Evolutionary conservation across 2,797 vertebrate genomes (phyloP).

Genomic region (Oryzias dopingdopingensis): DNA sequence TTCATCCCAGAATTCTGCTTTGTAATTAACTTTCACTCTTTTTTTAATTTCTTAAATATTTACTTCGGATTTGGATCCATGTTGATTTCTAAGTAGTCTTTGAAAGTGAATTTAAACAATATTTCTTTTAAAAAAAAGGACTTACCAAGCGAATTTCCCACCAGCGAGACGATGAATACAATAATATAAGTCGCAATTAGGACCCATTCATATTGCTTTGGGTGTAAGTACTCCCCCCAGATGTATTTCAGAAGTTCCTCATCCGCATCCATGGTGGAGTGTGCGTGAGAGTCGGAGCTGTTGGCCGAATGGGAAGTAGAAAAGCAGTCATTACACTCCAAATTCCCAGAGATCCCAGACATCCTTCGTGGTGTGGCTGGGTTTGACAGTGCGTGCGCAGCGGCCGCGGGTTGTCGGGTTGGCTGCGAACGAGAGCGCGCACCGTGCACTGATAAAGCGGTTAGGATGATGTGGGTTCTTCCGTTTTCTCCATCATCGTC

Average conservation of each 20-base stretch:
- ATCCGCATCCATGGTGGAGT: conserved; percentile 82
- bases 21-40: too few relatives aligned
- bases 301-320: conserved; percentile 73
- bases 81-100: too few relatives aligned
- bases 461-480: conserved; percentile 30
- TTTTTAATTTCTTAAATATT: too few relatives aligned
- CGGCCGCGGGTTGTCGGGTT: conserved; percentile 19
- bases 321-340: conserved; percentile 78
- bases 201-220: conserved; percentile 95
- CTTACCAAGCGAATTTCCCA: conserved; percentile 95
- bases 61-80: too few relatives aligned
- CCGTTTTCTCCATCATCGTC: conserved; percentile 2
- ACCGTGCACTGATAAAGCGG: not conserved
- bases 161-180: conserved; percentile 90
- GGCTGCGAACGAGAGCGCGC: conserved; percentile 5
- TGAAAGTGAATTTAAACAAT: too few relatives aligned
- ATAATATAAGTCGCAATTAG: conserved; percentile 92
- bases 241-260: conserved; percentile 94
- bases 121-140: conserved; percentile 15
- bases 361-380: conserved; percentile 63
- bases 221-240: conserved; percentile 93
- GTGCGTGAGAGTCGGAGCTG: conserved; percentile 68
- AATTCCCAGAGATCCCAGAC: conserved; percentile 73
- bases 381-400: conserved; percentile 4
- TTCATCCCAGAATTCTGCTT: too few relatives aligned